Conservation (phyloP, 2,797 vertebrate species). For the Pipistrellus pygmaeus region DNA sequence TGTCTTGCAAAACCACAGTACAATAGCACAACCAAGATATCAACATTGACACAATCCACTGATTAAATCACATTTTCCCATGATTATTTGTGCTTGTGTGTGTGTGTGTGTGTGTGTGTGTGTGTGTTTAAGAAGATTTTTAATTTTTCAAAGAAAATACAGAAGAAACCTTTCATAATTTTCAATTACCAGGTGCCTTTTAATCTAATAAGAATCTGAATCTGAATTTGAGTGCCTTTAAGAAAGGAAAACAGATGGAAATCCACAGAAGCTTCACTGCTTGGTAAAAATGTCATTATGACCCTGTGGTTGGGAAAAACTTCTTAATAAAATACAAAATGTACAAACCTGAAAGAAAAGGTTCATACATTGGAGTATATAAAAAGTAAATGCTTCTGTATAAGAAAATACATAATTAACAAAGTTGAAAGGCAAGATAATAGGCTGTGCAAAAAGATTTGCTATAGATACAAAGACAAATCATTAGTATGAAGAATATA, state of each 20-base stretch:
- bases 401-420: background rate
- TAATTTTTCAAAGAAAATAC: constrained; percentile 44
- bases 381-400: constrained; percentile 12
- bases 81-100: background rate
- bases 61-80: background rate
- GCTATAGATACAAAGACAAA: background rate
- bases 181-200: background rate
- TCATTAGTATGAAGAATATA: constrained; percentile 3
- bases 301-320: background rate
- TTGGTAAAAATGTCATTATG: constrained; percentile 38
- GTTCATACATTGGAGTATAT: background rate
- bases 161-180: background rate
- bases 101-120: background rate
- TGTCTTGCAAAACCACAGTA: background rate
- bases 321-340: constrained; percentile 25
- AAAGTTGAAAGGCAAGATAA: constrained; percentile 28
- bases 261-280: background rate
- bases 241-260: constrained; percentile 20
- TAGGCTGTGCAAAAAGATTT: background rate
- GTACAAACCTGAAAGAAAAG: background rate
- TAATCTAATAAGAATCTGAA: constrained; percentile 4
- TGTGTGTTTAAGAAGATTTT: background rate
- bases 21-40: constrained; percentile 8
- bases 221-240: constrained; percentile 18
- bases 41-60: background rate